Conservation (phyloP, 2,888 invertebrate species). For the Tridacna crocea region DNA sequence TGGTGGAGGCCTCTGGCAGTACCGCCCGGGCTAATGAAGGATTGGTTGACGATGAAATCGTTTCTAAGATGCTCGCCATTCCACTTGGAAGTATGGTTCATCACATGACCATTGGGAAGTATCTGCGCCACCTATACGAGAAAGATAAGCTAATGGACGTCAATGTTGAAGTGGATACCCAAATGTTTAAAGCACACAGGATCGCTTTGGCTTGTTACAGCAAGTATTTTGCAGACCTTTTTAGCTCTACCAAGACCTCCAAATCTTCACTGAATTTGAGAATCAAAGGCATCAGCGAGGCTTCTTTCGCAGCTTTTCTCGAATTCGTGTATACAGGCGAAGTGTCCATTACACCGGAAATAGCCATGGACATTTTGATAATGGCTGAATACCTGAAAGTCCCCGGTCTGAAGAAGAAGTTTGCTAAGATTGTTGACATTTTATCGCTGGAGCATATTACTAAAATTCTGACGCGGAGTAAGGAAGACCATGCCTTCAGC, state of each 20-base stretch:
- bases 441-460: conserved; percentile 62
- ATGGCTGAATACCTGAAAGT: conserved; percentile 69
- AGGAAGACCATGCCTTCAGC: conserved; percentile 24
- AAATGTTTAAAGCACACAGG: conserved; percentile 72
- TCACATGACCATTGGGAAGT: conserved; percentile 68
- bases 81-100: conserved; percentile 67
- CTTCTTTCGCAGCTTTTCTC: conserved; percentile 70
- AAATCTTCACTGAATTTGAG: conserved; percentile 66
- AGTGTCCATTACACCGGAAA: conserved; percentile 54
- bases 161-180: conserved; percentile 63
- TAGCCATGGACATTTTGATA: conserved; percentile 64
- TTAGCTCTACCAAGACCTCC: conserved; percentile 46
- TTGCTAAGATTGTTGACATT: conserved; percentile 41
- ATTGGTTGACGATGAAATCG: conserved; percentile 24
- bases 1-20: conserved; percentile 41
- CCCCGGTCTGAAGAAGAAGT: conserved; percentile 44
- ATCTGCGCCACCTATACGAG: conserved; percentile 75
- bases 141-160: conserved; percentile 73
- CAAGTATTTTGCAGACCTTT: conserved; percentile 70
- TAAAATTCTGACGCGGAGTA: conserved; percentile 50
- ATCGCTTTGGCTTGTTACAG: conserved; percentile 73
- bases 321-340: conserved; percentile 70
- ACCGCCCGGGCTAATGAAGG: neutral
- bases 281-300: conserved; percentile 65
- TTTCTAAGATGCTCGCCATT: conserved; percentile 58